Evolutionary conservation across 2,888 invertebrate genomes (phyloP).

Genomic region (Caenorhabditis imperialis): DNA sequence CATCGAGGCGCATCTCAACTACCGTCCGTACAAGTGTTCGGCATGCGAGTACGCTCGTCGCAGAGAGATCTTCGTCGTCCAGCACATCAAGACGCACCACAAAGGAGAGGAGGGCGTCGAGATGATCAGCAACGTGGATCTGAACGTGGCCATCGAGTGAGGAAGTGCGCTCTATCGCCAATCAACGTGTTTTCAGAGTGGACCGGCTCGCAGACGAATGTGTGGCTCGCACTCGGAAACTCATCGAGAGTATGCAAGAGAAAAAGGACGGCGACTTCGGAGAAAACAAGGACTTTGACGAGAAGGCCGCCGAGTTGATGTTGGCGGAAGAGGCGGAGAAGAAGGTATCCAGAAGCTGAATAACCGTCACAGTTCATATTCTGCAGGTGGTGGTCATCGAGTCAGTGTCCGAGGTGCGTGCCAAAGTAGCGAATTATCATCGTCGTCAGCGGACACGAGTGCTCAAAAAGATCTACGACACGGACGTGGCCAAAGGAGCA

Average conservation of each 20-base stretch:
- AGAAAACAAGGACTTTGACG: slow-evolving; percentile 26
- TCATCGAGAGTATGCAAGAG: slow-evolving; percentile 39
- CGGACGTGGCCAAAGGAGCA: slow-evolving; percentile 25
- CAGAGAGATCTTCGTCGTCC: slow-evolving; percentile 45
- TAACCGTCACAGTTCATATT: background rate
- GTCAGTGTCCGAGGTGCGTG: slow-evolving; percentile 34
- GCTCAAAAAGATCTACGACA: slow-evolving; percentile 41
- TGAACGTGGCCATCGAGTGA: slow-evolving; percentile 32
- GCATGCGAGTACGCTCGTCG: slow-evolving; percentile 34
- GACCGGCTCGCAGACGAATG: slow-evolving; percentile 49
- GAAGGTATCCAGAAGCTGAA: slow-evolving; percentile 13
- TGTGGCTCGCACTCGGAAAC: slow-evolving; percentile 27
- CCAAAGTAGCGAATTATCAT: slow-evolving; percentile 40
- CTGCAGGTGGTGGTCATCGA: slow-evolving; percentile 26
- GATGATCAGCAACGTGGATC: slow-evolving; percentile 18
- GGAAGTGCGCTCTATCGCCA: background rate
- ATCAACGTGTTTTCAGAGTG: slow-evolving; percentile 22
- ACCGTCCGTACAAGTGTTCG: slow-evolving; percentile 51
- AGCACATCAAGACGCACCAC: slow-evolving; percentile 43
- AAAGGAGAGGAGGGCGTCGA: slow-evolving; percentile 8
- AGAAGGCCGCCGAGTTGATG: slow-evolving; percentile 40
- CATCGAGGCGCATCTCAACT: slow-evolving; percentile 48
- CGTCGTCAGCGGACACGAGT: slow-evolving; percentile 27
- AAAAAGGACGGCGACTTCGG: slow-evolving; percentile 39
- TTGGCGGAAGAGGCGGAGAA: slow-evolving; percentile 31